A percentile compares a stretch with the other conserved stretches of the same genome.
Evolutionary conservation across 2,113 vertebrate species (phyloP).

Genomic region (Lonchura striata): DNA sequence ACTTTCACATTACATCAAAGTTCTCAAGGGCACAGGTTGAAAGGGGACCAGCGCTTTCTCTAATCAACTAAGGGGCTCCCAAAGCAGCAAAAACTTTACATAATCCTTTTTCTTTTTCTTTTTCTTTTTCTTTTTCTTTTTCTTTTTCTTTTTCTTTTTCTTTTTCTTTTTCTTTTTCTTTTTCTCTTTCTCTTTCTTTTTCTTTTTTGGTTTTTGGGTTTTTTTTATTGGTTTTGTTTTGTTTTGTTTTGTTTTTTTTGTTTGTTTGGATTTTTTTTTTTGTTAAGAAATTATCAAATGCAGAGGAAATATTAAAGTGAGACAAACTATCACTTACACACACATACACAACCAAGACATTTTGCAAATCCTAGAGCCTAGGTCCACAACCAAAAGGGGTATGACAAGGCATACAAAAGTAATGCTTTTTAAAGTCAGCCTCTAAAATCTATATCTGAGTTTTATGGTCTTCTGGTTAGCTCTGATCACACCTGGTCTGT

Average conservation of each 20-base stretch:
- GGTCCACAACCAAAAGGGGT: neutral
- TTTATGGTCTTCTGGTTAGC: neutral
- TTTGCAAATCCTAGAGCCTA: neutral
- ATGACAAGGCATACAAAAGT: neutral
- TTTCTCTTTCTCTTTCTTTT: no score
- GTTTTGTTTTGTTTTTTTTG: neutral
- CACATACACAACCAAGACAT: neutral
- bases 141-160: no score
- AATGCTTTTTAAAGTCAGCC: neutral
- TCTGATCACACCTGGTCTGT: neutral
- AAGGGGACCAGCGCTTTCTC: neutral
- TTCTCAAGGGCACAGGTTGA: neutral
- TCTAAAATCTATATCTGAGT: neutral
- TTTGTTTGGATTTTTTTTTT: neutral
- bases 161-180: neutral
- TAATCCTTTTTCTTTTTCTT: neutral
- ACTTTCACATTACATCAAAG: constrained; percentile 43
- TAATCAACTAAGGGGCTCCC: neutral
- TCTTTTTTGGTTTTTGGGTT: no score
- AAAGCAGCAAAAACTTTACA: neutral
- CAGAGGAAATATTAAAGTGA: neutral
- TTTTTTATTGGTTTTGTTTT: neutral
- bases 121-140: neutral
- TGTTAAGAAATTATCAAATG: neutral
- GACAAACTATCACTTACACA: neutral